A percentile compares a stretch with the other conserved stretches of the same genome.
phyloP scores from a whole-genome alignment of 2,888 invertebrate species.

The Macrosoma leucophasiata region DNA sequence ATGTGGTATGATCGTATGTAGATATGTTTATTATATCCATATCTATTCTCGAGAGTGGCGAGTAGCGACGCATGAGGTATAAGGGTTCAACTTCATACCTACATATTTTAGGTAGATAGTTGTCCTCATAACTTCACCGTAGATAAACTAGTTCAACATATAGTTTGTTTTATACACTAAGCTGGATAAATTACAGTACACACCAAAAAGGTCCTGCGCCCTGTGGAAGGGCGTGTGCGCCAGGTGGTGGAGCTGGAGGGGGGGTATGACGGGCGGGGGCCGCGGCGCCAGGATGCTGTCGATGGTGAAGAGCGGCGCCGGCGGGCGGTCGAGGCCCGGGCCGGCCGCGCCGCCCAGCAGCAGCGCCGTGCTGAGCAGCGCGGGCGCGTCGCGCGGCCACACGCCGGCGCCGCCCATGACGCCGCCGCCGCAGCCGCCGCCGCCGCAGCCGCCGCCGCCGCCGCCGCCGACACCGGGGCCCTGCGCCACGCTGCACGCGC shows the following conservation, averaged over 20 bases:
- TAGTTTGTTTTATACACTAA: no score
- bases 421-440: slow-evolving; percentile 42
- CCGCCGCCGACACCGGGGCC: slow-evolving; percentile 28
- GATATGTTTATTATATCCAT: no score
- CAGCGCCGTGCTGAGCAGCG: slow-evolving; percentile 69
- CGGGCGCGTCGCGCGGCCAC: slow-evolving; percentile 63
- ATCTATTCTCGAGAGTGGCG: no score
- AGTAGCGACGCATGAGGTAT: no score
- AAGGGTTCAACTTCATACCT: no score
- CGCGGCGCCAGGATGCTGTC: slow-evolving; percentile 89
- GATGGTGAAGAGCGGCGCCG: slow-evolving; percentile 84
- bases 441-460: slow-evolving; percentile 33
- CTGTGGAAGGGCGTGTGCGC: slow-evolving; percentile 79
- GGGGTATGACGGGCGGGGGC: slow-evolving; percentile 76
- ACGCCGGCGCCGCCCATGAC: slow-evolving; percentile 53
- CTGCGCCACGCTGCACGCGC: slow-evolving; percentile 31
- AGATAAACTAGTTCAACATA: no score
- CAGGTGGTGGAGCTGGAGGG: slow-evolving; percentile 76
- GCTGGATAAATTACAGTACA: no score
- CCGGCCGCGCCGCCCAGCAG: slow-evolving; percentile 57
- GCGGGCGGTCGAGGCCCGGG: slow-evolving; percentile 60
- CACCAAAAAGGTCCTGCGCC: slow-evolving; percentile 88
- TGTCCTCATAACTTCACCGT: no score
- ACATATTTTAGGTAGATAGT: no score
- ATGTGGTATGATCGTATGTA: no score